Evolutionary conservation across 2,888 invertebrate species (phyloP), one percentile per base, ranked within the genome.

Genomic region (Euplagia quadripunctaria): DNA sequence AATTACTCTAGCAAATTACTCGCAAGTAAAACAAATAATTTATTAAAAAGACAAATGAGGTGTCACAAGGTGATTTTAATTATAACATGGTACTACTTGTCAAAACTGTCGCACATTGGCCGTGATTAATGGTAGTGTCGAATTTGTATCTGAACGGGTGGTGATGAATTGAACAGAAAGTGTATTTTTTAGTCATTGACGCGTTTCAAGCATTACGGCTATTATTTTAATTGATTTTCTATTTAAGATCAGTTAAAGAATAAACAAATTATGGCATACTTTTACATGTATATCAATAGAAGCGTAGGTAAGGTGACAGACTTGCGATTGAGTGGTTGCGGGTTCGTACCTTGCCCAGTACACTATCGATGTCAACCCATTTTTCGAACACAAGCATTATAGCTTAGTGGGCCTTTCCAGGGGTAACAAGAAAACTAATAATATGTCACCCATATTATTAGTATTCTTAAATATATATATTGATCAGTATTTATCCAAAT

Each of bases 1-100:
- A 93, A 94, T 94, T 92, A 92, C 91, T 85, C 79, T 89, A 88
- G 91, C 92, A 93, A 93, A 94, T 94, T 91, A 93, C 92, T 86
- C 85, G 87, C 81, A 86, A 87, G 90, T 92, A 92, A 94, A 94
- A 94, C 93, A 92, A 92, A 92, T 90, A 92, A 93, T 94, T 94
- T 93, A 89, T 94, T 92, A 92, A 87, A 88, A 90, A 91, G 93
- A 93, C 91, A 90, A 91, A 92, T 88, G 91, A 88, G 87, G 72
- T 86, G 87, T 89, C 88, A 72, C 85, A 72, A 87, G 86, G 83
- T 87, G 86, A 86, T 90, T 92, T 91, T 90, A 92, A 93, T 93
- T 91, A 89, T 89, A 87, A 88, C 88, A 87, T 83, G 82, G 85
- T 87, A 86, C 87, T 86, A 81, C 82, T 79, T 79, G 79, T 84